Evolutionary conservation across 1,140 invertebrate genomes (phyloP).

Genomic region (Drosophila tsacasi): DNA sequence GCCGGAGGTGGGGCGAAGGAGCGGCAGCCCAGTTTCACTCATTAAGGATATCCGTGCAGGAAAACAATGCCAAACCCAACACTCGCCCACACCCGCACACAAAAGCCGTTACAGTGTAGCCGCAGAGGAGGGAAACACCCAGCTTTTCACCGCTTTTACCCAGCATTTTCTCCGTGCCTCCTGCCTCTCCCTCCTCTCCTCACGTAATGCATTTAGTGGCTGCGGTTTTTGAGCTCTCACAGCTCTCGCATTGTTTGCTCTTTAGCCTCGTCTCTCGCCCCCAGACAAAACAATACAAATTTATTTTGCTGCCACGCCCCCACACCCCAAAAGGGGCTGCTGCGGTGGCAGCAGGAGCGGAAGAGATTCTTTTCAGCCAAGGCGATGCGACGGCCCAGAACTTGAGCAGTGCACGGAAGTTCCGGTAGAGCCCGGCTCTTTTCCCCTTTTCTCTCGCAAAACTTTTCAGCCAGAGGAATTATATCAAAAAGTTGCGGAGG

Average conservation of each 20-base stretch:
- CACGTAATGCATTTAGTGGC: slow-evolving; percentile 82
- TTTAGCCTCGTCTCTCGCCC: slow-evolving; percentile 71
- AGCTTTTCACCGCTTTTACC: slow-evolving; percentile 9
- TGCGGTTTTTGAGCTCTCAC: slow-evolving; percentile 78
- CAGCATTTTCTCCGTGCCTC: slow-evolving; percentile 10
- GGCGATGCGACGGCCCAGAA: slow-evolving; percentile 68
- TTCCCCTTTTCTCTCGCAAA: slow-evolving; percentile 29
- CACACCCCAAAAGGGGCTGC: not conserved
- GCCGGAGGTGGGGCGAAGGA: slow-evolving; percentile 15
- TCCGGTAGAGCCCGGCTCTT: slow-evolving; percentile 55
- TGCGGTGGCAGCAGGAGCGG: slow-evolving; percentile 4
- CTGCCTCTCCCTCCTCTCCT: slow-evolving; percentile 20
- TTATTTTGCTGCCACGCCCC: slow-evolving; percentile 61
- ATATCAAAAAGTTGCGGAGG: slow-evolving; percentile 39
- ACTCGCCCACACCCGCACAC: slow-evolving; percentile 53
- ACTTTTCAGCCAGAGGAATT: slow-evolving; percentile 57
- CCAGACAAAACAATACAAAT: slow-evolving; percentile 75
- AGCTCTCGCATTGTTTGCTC: slow-evolving; percentile 73
- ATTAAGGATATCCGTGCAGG: slow-evolving; percentile 84
- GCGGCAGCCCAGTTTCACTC: slow-evolving; percentile 81
- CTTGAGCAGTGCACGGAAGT: slow-evolving; percentile 80
- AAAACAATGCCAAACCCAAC: slow-evolving; percentile 80
- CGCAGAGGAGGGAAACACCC: slow-evolving; percentile 54
- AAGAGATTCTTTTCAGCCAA: slow-evolving; percentile 56
- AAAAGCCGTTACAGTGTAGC: slow-evolving; percentile 80